Percentiles rank a stretch among this genome's conserved stretches.
phyloP scores from a whole-genome alignment of 2,113 vertebrate species.

The Ammodramus savannarum region DNA sequence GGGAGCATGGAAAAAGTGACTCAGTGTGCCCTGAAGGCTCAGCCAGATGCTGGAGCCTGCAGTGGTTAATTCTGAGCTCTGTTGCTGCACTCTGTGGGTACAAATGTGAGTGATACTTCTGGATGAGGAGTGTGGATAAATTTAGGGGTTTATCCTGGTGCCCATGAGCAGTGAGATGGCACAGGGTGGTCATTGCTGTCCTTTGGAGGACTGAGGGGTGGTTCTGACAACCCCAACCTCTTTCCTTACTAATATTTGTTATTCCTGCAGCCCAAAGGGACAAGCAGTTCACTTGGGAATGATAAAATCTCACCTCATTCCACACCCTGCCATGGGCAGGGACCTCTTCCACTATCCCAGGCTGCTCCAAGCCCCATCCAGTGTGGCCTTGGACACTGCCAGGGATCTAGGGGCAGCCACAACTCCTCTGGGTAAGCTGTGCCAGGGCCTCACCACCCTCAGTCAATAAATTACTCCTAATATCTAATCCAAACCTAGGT shows the following conservation, averaged over 20 bases:
- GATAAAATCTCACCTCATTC: not conserved
- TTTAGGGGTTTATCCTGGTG: not conserved
- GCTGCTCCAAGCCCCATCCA: fast-evolving
- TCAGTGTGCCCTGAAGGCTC: not conserved
- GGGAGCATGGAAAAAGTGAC: not conserved
- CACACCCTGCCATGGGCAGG: fast-evolving
- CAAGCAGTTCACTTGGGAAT: not conserved
- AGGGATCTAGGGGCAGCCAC: not conserved
- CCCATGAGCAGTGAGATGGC: fast-evolving
- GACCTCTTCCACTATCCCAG: not conserved
- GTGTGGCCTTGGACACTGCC: fast-evolving
- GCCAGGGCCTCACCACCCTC: not conserved
- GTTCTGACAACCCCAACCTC: not conserved
- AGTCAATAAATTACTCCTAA: not conserved
- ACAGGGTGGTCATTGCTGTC: not conserved
- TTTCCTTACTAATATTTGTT: not conserved
- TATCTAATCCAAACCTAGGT: not conserved
- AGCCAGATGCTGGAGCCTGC: not conserved
- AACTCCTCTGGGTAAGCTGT: fast-evolving
- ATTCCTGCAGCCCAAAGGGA: not conserved
- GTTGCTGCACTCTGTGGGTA: not conserved
- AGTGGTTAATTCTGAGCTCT: not conserved
- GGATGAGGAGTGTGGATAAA: not conserved
- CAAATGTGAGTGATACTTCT: too few relatives aligned
- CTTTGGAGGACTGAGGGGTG: not conserved